These are phyloP conservation scores for Acestrorhynchus altus DNA, from an alignment of 2,797 vertebrate species.

Conservation along the genomic window DNA sequence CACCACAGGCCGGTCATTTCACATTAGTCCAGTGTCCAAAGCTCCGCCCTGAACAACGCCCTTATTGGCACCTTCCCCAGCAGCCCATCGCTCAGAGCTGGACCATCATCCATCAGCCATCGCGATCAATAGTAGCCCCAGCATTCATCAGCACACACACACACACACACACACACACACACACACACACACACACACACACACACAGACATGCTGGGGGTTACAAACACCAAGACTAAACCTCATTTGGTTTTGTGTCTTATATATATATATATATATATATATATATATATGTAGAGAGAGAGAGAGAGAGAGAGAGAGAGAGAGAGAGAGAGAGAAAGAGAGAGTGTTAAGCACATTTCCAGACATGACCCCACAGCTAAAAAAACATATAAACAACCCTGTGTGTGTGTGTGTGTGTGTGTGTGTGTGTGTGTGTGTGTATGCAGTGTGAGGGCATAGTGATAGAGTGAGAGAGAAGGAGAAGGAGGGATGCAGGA, in stretches of 20 bases:
- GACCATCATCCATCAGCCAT: slow-evolving; percentile 87
- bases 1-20: slow-evolving; percentile 76
- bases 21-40: slow-evolving; percentile 80
- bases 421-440: slow-evolving; percentile 9
- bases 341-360: too few relatives aligned
- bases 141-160: slow-evolving; percentile 78
- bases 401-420: slow-evolving; percentile 2
- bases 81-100: slow-evolving; percentile 88
- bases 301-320: too few relatives aligned
- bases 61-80: slow-evolving; percentile 85
- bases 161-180: not conserved
- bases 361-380: too few relatives aligned
- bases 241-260: too few relatives aligned
- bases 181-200: not conserved
- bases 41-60: slow-evolving; percentile 79
- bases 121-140: slow-evolving; percentile 89
- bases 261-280: slow-evolving; percentile 27
- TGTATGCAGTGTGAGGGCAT: too few relatives aligned
- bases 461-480: slow-evolving; percentile 14
- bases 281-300: not conserved
- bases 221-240: too few relatives aligned
- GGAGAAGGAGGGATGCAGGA: not conserved
- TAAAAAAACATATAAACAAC: not conserved
- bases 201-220: slow-evolving; percentile 14
- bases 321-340: too few relatives aligned